Evolutionary conservation across 1,140 invertebrate species (phyloP).

Genomic region (Druon quercuslanigerum): DNA sequence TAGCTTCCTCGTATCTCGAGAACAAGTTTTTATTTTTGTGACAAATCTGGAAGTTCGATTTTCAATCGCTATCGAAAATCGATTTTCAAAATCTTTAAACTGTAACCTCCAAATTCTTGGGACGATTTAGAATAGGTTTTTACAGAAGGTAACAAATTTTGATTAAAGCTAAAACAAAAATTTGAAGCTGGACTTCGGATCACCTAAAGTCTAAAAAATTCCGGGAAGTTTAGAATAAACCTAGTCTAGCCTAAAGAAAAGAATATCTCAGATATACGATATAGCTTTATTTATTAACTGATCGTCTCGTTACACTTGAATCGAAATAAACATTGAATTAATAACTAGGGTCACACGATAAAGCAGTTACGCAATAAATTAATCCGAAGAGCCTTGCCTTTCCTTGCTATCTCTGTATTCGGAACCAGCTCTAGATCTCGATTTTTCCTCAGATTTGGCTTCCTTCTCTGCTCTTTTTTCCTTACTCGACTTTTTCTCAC

Average conservation of each 20-base stretch:
- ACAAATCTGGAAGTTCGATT: too few relatives aligned
- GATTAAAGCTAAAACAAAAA: neutral
- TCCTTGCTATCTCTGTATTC: conserved; percentile 70
- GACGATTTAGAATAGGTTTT: too few relatives aligned
- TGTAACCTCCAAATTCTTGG: too few relatives aligned
- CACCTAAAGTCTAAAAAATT: too few relatives aligned
- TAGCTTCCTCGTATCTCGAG: too few relatives aligned
- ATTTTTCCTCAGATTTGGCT: conserved; percentile 61
- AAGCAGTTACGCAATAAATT: conserved; percentile 30
- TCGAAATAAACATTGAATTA: conserved; percentile 29
- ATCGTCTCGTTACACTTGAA: conserved; percentile 30
- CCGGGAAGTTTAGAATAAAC: too few relatives aligned
- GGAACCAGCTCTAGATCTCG: conserved; percentile 58
- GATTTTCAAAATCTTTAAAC: too few relatives aligned
- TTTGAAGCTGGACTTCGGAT: too few relatives aligned
- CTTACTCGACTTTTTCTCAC: conserved; percentile 68
- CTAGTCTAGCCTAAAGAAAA: neutral
- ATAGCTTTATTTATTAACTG: conserved; percentile 15
- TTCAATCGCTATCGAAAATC: too few relatives aligned
- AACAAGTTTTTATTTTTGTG: too few relatives aligned
- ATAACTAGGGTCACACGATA: conserved; percentile 25
- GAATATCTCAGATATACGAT: conserved; percentile 2
- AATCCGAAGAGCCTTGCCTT: conserved; percentile 65
- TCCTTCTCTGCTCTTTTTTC: conserved; percentile 67
- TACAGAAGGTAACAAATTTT: neutral